Evolutionary conservation across 2,797 vertebrate species (phyloP), one percentile per base, ranked within the genome.

Genomic region (Carcharodon carcharias): DNA sequence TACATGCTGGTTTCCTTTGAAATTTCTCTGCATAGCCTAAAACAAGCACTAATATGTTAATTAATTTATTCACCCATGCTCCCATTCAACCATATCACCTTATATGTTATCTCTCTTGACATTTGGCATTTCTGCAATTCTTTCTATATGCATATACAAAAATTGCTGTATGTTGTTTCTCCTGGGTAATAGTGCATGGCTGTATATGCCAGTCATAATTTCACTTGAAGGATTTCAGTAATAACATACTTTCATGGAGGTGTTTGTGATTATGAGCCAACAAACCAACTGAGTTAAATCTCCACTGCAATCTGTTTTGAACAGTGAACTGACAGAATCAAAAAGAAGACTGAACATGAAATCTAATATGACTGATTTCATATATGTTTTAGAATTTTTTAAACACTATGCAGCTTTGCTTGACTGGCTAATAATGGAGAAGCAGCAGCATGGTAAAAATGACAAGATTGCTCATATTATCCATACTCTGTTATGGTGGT

Each of bases 231-330:
- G 50, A 89, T 89, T 58, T 4, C 87, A 58, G 87, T 28, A 89
- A 89, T 89, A 54, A 89, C 87, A 89, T 89, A 89, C 50, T 56
- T 89, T 35, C 56, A 35, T 58, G 54, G 87, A 58, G 54, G 11
- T 50, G 28, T 58, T 58, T 89, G 87, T 14, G 14, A 58, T 31
- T 89, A 56, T 16, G 28, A 89, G 87, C 87, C 87, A 89, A 89
- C 87, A 89, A 89, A 35, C 87, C 87, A 58, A 89, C 87, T 58
- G 87, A 4, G 54, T 58, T 89, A 89, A 58, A 89, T 56, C 87
- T 54, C 56, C 50, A 14, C 87, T 89, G 87, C 87, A 89, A 89
- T 89, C 87, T 89, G 54, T 56, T 89, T 89, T 31, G 28, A 89
- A 58, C 54, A 89, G 26, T 16, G 28, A 89, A 58, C 87, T 31